Percentiles rank a stretch among this genome's conserved stretches.
These are phyloP conservation scores for Erethizon dorsatum DNA, from an alignment of 2,797 vertebrate species.

Conservation along the genomic window DNA sequence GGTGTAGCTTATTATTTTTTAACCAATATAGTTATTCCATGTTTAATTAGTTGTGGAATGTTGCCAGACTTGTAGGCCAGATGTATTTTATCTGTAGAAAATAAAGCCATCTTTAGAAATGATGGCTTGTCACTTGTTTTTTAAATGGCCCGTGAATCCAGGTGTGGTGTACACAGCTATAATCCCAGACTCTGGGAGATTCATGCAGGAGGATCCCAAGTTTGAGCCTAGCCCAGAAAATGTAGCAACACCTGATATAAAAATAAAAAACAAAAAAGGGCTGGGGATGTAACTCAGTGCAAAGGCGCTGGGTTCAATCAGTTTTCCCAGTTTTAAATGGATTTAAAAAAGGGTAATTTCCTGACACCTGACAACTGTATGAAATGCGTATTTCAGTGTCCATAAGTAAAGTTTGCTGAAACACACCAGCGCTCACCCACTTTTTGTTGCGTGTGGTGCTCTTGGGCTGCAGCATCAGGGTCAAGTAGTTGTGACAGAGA, in stretches of 20 bases:
- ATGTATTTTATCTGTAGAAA: constrained; percentile 5
- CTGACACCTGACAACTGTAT: not conserved
- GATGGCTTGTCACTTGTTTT: not conserved
- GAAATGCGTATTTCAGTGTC: not conserved
- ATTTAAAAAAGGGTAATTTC: not conserved
- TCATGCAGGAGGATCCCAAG: not conserved
- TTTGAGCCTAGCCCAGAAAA: not conserved
- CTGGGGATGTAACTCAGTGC: not conserved
- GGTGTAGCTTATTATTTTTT: not conserved
- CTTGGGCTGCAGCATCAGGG: not conserved
- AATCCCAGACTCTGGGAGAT: not conserved
- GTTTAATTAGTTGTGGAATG: constrained; percentile 20
- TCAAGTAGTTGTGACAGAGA: not conserved
- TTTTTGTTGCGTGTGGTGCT: not conserved
- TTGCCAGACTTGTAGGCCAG: not conserved
- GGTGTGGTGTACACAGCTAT: not conserved
- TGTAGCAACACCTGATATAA: not conserved
- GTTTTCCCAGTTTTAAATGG: not conserved
- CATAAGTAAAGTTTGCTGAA: not conserved
- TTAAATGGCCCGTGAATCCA: not conserved
- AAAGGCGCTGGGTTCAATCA: not conserved
- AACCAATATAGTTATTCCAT: not conserved
- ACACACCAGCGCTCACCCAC: not conserved
- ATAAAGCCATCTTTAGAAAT: not conserved
- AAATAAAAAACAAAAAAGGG: not conserved